Conservation (phyloP, 2,888 invertebrate species). For the Barypeithes pellucidus region DNA sequence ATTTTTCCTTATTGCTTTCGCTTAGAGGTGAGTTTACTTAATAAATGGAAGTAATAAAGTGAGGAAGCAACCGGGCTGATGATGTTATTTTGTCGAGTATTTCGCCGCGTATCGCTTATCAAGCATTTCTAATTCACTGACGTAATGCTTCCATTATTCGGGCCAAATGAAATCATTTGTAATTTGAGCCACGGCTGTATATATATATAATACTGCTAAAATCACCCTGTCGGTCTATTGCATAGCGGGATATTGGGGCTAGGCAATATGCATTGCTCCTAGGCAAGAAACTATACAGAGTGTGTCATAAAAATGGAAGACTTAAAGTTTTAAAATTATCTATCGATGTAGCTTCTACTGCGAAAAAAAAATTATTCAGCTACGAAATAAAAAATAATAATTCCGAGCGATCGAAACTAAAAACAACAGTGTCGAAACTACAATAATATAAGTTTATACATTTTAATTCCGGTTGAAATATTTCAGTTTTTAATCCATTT, state of each 20-base stretch:
- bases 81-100: constrained; percentile 30
- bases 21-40: constrained; percentile 27
- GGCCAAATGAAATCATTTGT: constrained; percentile 31
- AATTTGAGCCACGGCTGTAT: constrained; percentile 25
- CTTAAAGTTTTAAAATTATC: too few relatives aligned
- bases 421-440: too few relatives aligned
- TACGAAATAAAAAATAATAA: too few relatives aligned
- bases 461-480: too few relatives aligned
- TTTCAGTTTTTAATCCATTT: too few relatives aligned
- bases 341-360: too few relatives aligned
- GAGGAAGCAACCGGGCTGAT: constrained; percentile 20
- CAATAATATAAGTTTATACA: too few relatives aligned
- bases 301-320: too few relatives aligned
- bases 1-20: constrained; percentile 19
- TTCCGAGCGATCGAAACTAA: too few relatives aligned
- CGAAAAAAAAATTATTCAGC: too few relatives aligned
- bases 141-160: constrained; percentile 27
- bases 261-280: too few relatives aligned
- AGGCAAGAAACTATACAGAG: too few relatives aligned
- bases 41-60: constrained; percentile 26
- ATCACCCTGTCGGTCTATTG: background rate
- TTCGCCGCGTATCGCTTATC: constrained; percentile 32
- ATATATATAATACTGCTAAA: constrained; percentile 18
- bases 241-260: background rate
- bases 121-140: constrained; percentile 27